Evolutionary conservation across 2,797 vertebrate genomes (phyloP), one percentile per base, ranked within the genome.

Genomic region (Notoglanidium macrostoma): DNA sequence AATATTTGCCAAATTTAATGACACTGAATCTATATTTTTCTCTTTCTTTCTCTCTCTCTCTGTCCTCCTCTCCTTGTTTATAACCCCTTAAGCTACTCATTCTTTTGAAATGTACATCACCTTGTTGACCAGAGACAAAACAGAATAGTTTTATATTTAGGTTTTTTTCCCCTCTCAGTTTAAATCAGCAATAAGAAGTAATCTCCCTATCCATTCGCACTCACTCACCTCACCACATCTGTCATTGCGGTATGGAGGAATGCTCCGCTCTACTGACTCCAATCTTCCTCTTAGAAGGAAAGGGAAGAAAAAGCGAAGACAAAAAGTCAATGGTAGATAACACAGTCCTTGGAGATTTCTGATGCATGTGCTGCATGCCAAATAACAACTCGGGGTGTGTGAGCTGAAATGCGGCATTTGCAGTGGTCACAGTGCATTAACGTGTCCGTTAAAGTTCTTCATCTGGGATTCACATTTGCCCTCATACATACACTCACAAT

Each of bases 361-460:
- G 17, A 54, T 65, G 57, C 81, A 67, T 55, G 80, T 57, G 65
- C 77, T 70, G 76, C 90, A 91, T 91, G 90, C 90, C 86, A 93
- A 95, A 93, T 93, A 93, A 93, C 94, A 93, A 91, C 35, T 90
- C 82, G 26, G 68, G 44, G 82, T 46, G 46, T 35, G n/a, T 44
- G 61, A 46, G 80, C 85, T 9, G 44, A 87, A 84, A 84, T 80
- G 55, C 15, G n/a, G 82, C 86, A 81, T 90, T 91, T 91, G 88
- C 85, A 86, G 80, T 79, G 92, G 95, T 93, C 93, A 92, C 93
- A 93, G 91, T 90, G 93, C 94, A 95, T 95, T 95, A 96, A 93
- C 92, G 92, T 92, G 94, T 95, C 90, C 93, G 94, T 95, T 95
- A 95, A 94, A 93, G 93, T 91, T 89, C 46, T 73, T 85, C 87